A percentile compares a stretch with the other conserved stretches of the same genome.
phyloP scores from a whole-genome alignment of 2,888 invertebrate genomes.

The Drosophila buzzatii region DNA sequence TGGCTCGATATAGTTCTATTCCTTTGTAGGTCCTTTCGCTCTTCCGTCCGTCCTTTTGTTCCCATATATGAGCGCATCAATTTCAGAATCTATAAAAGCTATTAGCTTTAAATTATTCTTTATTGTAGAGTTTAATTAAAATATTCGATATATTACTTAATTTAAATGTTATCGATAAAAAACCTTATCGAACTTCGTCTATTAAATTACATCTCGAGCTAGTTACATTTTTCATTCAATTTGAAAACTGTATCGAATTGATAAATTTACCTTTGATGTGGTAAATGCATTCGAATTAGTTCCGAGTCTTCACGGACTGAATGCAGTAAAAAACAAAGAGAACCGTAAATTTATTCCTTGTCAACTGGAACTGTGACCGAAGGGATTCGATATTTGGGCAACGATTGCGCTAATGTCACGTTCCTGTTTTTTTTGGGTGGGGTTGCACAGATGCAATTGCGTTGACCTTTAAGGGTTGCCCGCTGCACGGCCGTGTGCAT shows the following conservation, averaged over 20 bases:
- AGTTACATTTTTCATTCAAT: neutral
- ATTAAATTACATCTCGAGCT: neutral
- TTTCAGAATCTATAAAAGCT: neutral
- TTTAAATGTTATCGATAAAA: neutral
- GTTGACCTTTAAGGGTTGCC: slow-evolving; percentile 49
- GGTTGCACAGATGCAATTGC: slow-evolving; percentile 45
- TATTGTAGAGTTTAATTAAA: neutral
- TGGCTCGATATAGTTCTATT: neutral
- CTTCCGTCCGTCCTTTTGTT: neutral
- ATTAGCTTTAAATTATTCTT: neutral
- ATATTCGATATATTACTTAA: neutral
- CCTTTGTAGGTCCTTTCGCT: neutral
- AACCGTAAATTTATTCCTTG: neutral
- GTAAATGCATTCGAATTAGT: slow-evolving; percentile 3
- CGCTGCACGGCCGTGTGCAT: slow-evolving; percentile 32
- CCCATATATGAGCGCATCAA: neutral
- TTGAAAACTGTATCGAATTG: neutral
- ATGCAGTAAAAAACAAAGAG: neutral
- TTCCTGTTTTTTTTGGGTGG: slow-evolving; percentile 30
- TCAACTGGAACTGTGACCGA: slow-evolving; percentile 7
- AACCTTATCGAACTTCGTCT: neutral
- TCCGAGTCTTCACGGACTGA: neutral
- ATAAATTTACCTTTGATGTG: neutral
- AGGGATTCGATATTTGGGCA: slow-evolving; percentile 4
- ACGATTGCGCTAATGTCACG: slow-evolving; percentile 21